Base-by-base conservation (phyloP, 2,888 invertebrate species). In the Emmelina monodactyla region DNA sequence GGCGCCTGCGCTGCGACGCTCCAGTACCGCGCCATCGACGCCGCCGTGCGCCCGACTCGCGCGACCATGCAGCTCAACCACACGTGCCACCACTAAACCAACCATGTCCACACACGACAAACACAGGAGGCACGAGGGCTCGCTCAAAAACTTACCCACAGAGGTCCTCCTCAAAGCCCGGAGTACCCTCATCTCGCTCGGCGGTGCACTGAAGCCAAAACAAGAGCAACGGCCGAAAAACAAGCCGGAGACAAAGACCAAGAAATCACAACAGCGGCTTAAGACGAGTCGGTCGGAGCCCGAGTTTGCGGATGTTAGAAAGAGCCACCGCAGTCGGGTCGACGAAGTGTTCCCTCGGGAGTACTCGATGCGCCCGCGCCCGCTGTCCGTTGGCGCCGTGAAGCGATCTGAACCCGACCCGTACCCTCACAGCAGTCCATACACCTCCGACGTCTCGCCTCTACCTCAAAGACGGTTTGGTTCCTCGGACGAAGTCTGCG, bases 211-310 rank as follows among this genome's bases (percentile, higher is more conserved):
- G 12, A 83, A 81, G 55, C 50, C 73, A 7, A 73, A 65, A 52
- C 64, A 62, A 38, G 69, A 72, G 1, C 55, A 59, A 14, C 49
- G 54, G 33, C 34, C 47, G 1, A 71, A 66, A 16, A 45, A 58
- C 1, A 83, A 83, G 37, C 62, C 82, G 33, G 82, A 82, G 25
- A 42, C 64, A 15, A 83, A 82, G 52, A 64, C 71, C 19, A 82
- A 80, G 44, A 68, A 62, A 39, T 73, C 58, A 37, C 14, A 5
- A 34, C 75, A 78, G 1, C 73, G 58, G 37, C 44, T 76, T 5
- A 75, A 75, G 43, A 64, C 40, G 33, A 65, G 67, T 35, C 56
- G 64, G 22, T 79, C 75, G 0, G 78, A 78, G 40, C 75, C 73
- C 2, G 78, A 75, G 39, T 76, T 79, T 34, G 55, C 59, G 48